Evolutionary conservation across 2,797 vertebrate species (phyloP).

Genomic region (Thamnophis elegans): DNA sequence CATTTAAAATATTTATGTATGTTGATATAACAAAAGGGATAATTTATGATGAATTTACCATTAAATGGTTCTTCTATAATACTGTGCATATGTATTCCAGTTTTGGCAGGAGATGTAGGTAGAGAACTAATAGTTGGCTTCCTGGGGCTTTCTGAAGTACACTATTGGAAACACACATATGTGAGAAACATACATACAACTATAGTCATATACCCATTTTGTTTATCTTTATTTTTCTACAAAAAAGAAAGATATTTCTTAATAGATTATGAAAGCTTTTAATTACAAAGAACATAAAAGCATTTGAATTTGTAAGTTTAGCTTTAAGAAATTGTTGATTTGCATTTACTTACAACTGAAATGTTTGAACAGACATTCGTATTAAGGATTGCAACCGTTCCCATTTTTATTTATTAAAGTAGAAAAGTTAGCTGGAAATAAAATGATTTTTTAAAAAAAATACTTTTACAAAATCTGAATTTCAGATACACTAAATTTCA

Average conservation of each 20-base stretch:
- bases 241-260: background rate
- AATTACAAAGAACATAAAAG: background rate
- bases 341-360: background rate
- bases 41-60: conserved; percentile 71
- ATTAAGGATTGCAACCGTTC: background rate
- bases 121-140: conserved; percentile 34
- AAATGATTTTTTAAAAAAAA: background rate
- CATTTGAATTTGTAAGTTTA: too few relatives aligned
- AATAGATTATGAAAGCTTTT: background rate
- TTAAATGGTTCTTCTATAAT: conserved; percentile 63
- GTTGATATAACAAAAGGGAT: background rate
- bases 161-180: conserved; percentile 66
- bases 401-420: background rate
- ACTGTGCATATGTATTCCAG: conserved; percentile 43
- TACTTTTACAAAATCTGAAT: background rate
- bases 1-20: background rate
- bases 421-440: background rate
- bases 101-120: conserved; percentile 38
- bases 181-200: background rate
- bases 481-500: background rate
- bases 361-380: background rate
- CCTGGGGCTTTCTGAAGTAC: conserved; percentile 71
- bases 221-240: conserved; percentile 10
- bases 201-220: background rate
- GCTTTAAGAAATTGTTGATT: background rate